Evolutionary conservation across 1,140 invertebrate species (phyloP).

Genomic region (Lepidotrigona ventralis): DNA sequence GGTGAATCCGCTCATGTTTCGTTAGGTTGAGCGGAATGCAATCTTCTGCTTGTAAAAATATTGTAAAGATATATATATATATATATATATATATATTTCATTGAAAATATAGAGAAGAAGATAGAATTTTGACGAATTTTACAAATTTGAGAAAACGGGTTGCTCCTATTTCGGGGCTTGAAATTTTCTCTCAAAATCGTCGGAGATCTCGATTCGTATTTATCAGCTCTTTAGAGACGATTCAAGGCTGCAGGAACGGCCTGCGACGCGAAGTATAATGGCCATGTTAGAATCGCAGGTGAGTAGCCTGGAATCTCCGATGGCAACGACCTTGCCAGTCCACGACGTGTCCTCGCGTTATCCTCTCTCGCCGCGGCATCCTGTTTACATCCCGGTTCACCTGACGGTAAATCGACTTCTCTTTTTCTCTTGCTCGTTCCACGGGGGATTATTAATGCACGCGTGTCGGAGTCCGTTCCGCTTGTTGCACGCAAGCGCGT

Average conservation of each 20-base stretch:
- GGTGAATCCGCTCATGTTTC: not conserved
- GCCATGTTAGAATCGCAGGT: slow-evolving; percentile 5
- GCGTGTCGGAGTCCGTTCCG: slow-evolving; percentile 33
- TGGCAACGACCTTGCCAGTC: slow-evolving; percentile 51
- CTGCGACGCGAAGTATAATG: not conserved
- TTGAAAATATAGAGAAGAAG: no score
- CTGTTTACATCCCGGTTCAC: slow-evolving; percentile 56
- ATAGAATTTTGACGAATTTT: no score
- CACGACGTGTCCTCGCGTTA: slow-evolving; percentile 49
- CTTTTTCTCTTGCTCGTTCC: slow-evolving; percentile 31
- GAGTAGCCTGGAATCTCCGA: slow-evolving; percentile 37
- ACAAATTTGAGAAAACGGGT: no score
- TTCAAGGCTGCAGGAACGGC: not conserved
- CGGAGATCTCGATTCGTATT: not conserved
- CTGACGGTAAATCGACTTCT: slow-evolving; percentile 52
- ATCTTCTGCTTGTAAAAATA: no score
- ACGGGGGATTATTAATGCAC: slow-evolving; percentile 43
- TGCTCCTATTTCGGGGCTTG: no score
- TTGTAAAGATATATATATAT: no score
- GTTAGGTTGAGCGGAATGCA: no score
- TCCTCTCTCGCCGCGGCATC: slow-evolving; percentile 41
- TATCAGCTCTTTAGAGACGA: not conserved
- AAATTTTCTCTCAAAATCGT: not conserved
- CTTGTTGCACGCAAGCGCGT: slow-evolving; percentile 20
- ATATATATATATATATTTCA: no score